These are phyloP conservation scores for Typhlichthys eigenmanni DNA, from an alignment of 2,797 vertebrate species.

Conservation along the genomic window DNA sequence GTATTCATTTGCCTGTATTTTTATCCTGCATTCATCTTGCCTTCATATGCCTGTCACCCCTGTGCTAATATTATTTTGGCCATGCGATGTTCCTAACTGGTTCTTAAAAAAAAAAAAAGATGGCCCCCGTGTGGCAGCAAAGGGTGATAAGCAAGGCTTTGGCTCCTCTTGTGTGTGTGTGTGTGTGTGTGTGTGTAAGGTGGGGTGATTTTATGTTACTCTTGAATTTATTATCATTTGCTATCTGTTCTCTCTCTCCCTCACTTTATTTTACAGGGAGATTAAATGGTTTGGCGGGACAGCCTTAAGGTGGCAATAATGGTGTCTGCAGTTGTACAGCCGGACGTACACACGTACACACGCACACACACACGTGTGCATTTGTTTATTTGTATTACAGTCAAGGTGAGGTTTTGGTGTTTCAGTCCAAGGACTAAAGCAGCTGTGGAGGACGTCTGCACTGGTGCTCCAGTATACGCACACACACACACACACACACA, in stretches of 20 bases:
- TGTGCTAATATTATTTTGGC: constrained; percentile 72
- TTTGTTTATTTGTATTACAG: constrained; percentile 62
- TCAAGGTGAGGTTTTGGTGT: constrained; percentile 61
- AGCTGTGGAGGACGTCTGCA: constrained; percentile 55
- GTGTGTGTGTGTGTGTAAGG: background rate
- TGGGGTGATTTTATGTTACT: no score
- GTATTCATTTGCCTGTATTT: constrained; percentile 82
- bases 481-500: background rate
- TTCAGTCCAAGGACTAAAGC: constrained; percentile 80
- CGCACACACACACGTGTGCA: constrained; percentile 30
- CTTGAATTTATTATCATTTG: background rate
- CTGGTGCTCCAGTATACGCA: constrained; percentile 52
- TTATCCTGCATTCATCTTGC: constrained; percentile 72
- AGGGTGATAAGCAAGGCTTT: constrained; percentile 43
- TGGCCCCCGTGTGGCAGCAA: constrained; percentile 63
- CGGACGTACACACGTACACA: constrained; percentile 41
- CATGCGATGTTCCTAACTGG: constrained; percentile 69
- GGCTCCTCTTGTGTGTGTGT: background rate
- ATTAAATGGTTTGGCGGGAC: constrained; percentile 68
- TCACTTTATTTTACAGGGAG: constrained; percentile 19
- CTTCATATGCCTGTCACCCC: constrained; percentile 67
- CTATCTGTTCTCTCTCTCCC: constrained; percentile 32
- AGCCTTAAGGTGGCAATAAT: constrained; percentile 71
- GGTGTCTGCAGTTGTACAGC: constrained; percentile 73
- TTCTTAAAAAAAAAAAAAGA: constrained; percentile 81